These are phyloP conservation scores for Meghimatium bilineatum DNA, from an alignment of 2,888 invertebrate genomes.

Conservation along the genomic window DNA sequence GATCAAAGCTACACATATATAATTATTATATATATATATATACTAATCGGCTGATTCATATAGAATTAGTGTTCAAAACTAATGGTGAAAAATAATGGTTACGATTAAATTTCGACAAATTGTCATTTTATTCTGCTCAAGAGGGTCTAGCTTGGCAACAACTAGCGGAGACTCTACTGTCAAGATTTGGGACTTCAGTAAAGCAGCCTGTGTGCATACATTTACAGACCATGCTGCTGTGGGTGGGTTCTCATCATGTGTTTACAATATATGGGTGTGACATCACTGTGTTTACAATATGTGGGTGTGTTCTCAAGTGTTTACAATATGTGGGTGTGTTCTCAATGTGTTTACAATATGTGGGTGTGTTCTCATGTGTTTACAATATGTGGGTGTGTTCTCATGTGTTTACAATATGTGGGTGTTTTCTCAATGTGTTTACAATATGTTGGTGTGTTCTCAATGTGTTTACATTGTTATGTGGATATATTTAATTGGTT, in stretches of 20 bases:
- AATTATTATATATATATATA: too few species aligned
- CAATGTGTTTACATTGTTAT: not conserved
- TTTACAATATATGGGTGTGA: not conserved
- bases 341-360: not conserved
- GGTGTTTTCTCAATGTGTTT: not conserved
- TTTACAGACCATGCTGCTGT: slow-evolving; percentile 77
- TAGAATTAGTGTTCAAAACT: too few species aligned
- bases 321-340: too few species aligned
- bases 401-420: not conserved
- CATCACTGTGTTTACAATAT: too few species aligned
- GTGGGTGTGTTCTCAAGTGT: too few species aligned
- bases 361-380: not conserved
- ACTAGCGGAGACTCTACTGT: slow-evolving; percentile 77
- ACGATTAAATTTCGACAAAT: not conserved
- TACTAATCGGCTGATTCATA: too few species aligned
- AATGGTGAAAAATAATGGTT: too few species aligned
- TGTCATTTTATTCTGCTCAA: slow-evolving; percentile 49
- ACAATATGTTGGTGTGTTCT: not conserved
- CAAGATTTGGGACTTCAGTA: slow-evolving; percentile 77
- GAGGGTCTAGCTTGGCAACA: slow-evolving; percentile 75
- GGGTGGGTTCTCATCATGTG: slow-evolving; percentile 58
- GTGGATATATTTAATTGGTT: not conserved
- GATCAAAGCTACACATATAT: too few species aligned
- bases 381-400: not conserved
- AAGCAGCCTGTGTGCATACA: slow-evolving; percentile 76